A percentile compares a stretch with the other conserved stretches of the same genome.
phyloP scores from a whole-genome alignment of 1,140 invertebrate genomes.

The Neoseiulus cucumeris region DNA sequence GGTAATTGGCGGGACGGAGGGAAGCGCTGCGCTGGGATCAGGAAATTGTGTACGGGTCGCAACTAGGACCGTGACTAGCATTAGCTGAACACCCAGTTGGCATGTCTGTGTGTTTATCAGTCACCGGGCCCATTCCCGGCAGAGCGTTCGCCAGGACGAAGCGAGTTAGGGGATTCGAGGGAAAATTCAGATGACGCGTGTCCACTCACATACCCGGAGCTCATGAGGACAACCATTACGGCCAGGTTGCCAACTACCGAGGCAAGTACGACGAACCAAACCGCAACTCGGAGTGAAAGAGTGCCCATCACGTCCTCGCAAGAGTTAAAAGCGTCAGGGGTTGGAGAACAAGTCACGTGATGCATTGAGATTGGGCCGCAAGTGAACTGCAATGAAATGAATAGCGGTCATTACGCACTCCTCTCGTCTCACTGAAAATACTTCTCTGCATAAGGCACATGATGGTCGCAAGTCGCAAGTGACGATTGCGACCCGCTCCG shows the following conservation, averaged over 20 bases:
- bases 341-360: slow-evolving; percentile 45
- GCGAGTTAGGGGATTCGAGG: too few species aligned
- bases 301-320: slow-evolving; percentile 78
- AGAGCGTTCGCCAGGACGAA: too few species aligned
- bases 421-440: too few species aligned
- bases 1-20: too few species aligned
- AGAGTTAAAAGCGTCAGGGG: slow-evolving; percentile 64
- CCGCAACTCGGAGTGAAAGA: slow-evolving; percentile 45
- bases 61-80: too few species aligned
- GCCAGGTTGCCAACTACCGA: slow-evolving; percentile 50
- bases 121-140: slow-evolving; percentile 14
- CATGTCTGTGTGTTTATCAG: not conserved
- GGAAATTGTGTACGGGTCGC: too few species aligned
- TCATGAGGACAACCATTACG: slow-evolving; percentile 51
- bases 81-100: too few species aligned
- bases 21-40: too few species aligned
- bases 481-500: too few species aligned
- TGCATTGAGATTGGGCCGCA: not conserved
- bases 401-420: not conserved
- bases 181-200: too few species aligned
- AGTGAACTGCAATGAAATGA: not conserved
- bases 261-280: slow-evolving; percentile 54
- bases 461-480: too few species aligned
- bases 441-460: too few species aligned
- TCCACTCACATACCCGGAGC: slow-evolving; percentile 28